Percentiles rank a stretch among this genome's conserved stretches.
Evolutionary conservation across 2,888 invertebrate species (phyloP).

Genomic region (Kuschelorhynchus macadamiae): DNA sequence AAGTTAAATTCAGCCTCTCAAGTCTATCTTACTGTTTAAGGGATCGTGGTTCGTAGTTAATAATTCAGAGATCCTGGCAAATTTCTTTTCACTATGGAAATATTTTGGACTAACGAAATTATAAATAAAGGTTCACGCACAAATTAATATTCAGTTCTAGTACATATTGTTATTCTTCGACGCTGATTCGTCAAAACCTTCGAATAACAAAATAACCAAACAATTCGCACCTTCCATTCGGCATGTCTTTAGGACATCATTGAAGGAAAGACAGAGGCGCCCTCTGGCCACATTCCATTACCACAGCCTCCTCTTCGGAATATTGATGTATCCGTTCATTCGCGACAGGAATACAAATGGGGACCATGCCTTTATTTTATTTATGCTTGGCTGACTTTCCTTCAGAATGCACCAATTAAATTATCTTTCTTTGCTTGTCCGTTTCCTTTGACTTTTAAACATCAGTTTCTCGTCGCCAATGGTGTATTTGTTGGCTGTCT

Average conservation of each 20-base stretch:
- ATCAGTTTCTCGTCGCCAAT: no score
- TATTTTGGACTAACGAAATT: no score
- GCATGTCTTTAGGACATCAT: constrained; percentile 48
- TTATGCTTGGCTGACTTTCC: constrained; percentile 47
- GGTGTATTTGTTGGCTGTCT: no score
- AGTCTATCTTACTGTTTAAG: no score
- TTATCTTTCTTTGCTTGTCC: constrained; percentile 39
- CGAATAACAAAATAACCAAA: constrained; percentile 22
- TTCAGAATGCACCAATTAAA: constrained; percentile 48
- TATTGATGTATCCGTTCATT: constrained; percentile 48
- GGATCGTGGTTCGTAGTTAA: no score
- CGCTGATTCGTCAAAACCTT: neutral
- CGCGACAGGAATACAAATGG: constrained; percentile 39
- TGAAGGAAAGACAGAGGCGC: constrained; percentile 24
- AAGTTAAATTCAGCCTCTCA: no score
- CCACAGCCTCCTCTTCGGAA: constrained; percentile 41
- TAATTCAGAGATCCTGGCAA: no score
- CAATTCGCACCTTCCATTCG: constrained; percentile 40
- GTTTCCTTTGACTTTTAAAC: constrained; percentile 9
- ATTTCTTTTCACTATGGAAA: no score
- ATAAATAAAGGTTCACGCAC: no score
- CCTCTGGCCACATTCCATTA: constrained; percentile 50
- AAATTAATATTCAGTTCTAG: no score
- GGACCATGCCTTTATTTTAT: constrained; percentile 40
- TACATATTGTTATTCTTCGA: no score